A percentile compares a stretch with the other conserved stretches of the same genome.
Conservation (phyloP, 2,888 invertebrate species). For the Melieria picta region DNA sequence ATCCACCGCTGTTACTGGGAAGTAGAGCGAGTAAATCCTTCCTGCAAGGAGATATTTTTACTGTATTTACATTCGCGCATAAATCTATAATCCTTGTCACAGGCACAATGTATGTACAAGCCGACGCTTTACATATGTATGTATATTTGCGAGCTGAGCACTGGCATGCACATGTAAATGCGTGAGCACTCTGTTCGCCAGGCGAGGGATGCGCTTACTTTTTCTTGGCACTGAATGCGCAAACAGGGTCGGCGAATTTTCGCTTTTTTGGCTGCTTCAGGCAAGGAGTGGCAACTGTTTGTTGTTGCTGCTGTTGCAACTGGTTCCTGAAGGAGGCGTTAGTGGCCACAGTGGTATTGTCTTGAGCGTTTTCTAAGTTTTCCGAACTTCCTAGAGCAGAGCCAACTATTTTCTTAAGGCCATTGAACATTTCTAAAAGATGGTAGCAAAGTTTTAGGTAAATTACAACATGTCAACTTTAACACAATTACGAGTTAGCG, state of each 20-base stretch:
- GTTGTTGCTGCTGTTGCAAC: conserved; percentile 1
- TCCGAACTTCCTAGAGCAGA: conserved; percentile 69
- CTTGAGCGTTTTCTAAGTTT: conserved; percentile 64
- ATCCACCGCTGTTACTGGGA: conserved; percentile 69
- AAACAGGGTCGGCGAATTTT: conserved; percentile 69
- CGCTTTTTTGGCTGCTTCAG: conserved; percentile 75
- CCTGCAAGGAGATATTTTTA: conserved; percentile 67
- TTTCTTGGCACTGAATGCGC: conserved; percentile 74
- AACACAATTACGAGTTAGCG: conserved; percentile 76
- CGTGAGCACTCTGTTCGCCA: too few relatives aligned
- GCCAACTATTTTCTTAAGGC: conserved; percentile 81
- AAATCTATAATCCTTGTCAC: too few relatives aligned
- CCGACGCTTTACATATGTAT: too few relatives aligned
- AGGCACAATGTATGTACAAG: too few relatives aligned
- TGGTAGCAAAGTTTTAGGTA: conserved; percentile 41
- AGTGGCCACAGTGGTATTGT: conserved; percentile 61
- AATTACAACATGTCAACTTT: conserved; percentile 39
- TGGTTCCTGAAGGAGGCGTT: conserved; percentile 29
- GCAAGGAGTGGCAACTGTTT: conserved; percentile 67
- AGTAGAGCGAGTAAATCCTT: conserved; percentile 71
- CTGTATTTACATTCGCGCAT: not conserved
- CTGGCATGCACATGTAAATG: too few relatives aligned
- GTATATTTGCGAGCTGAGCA: too few relatives aligned
- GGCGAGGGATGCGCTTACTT: conserved; percentile 67
- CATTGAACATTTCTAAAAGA: conserved; percentile 77